Percentiles rank a stretch among this genome's conserved stretches.
Evolutionary conservation across 2,113 vertebrate genomes (phyloP).

Genomic region (Tympanuchus pallidicinctus): DNA sequence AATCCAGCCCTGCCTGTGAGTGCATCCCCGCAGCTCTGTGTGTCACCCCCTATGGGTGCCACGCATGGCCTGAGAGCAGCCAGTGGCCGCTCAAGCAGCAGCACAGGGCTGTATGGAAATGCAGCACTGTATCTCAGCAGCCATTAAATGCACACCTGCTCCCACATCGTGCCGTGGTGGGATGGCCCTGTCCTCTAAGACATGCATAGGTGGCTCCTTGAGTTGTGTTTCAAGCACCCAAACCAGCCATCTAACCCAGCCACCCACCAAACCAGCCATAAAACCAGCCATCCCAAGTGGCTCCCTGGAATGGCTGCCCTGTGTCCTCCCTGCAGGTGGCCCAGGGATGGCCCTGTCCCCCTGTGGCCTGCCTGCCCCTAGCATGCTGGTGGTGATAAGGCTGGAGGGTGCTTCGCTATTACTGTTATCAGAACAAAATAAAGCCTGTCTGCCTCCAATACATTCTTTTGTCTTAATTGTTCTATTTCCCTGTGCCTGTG

Average conservation of each 20-base stretch:
- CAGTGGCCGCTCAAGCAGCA: fast-evolving
- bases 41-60: fast-evolving
- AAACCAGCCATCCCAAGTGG: not conserved
- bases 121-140: not conserved
- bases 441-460: not conserved
- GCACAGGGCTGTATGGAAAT: not conserved
- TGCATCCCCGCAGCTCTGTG: not conserved
- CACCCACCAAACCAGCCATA: not conserved
- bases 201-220: not conserved
- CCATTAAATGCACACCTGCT: not conserved
- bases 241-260: not conserved
- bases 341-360: not conserved
- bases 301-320: not conserved
- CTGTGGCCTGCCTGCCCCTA: not conserved
- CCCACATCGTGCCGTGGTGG: fast-evolving
- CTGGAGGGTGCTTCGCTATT: not conserved
- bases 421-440: not conserved
- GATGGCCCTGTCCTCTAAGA: fast-evolving
- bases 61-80: fast-evolving
- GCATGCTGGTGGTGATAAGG: not conserved
- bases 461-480: not conserved
- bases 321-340: not conserved
- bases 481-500: not conserved
- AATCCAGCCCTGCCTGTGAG: fast-evolving
- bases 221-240: not conserved